phyloP scores from a whole-genome alignment of 1,140 invertebrate genomes.

The Apis laboriosa region DNA sequence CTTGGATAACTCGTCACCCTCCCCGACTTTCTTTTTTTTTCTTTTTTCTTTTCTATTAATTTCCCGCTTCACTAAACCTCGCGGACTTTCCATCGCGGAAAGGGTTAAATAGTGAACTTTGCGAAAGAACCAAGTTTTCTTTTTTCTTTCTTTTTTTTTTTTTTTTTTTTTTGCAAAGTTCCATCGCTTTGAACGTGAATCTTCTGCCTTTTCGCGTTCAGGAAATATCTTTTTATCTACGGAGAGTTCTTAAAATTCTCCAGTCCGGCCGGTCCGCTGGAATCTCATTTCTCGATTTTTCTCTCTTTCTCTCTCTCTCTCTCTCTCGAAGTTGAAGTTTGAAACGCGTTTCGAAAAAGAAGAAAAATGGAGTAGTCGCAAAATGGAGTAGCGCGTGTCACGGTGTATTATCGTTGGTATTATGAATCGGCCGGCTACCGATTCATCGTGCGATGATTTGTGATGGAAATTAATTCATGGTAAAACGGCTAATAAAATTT shows the following conservation, averaged over 20 bases:
- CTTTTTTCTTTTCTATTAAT: slow-evolving; percentile 31
- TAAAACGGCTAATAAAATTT: slow-evolving; percentile 21
- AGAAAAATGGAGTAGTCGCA: neutral
- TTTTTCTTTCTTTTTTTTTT: neutral
- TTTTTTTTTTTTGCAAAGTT: neutral
- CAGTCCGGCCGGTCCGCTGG: neutral
- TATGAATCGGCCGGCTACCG: neutral
- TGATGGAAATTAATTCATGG: slow-evolving; percentile 24
- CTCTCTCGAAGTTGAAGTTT: neutral
- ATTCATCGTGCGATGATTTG: slow-evolving; percentile 23
- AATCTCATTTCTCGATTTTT: neutral
- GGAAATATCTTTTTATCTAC: neutral
- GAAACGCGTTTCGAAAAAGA: neutral
- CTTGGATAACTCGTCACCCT: no score
- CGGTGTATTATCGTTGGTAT: neutral
- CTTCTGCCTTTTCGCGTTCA: neutral
- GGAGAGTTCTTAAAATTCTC: neutral
- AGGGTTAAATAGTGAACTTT: slow-evolving; percentile 35
- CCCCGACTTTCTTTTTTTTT: neutral
- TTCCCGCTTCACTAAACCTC: neutral
- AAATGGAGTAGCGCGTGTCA: neutral
- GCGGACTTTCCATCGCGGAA: neutral
- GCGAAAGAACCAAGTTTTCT: neutral
- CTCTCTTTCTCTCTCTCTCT: neutral
- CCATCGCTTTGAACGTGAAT: neutral